Evolutionary conservation across 2,888 invertebrate species (phyloP).

Genomic region (Pomacea canaliculata): DNA sequence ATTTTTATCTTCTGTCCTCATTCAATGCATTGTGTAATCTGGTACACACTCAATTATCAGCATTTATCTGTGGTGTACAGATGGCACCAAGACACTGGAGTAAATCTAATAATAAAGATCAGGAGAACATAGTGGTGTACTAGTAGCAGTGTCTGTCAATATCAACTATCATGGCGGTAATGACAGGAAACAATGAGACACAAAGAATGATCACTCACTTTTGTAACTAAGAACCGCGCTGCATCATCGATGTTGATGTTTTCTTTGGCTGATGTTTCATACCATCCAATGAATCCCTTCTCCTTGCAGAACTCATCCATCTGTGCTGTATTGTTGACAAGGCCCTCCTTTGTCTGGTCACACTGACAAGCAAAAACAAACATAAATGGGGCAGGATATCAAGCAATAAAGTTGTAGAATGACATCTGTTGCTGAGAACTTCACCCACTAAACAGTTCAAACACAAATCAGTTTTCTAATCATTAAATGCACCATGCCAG

Average conservation of each 20-base stretch:
- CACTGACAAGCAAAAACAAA: conserved; percentile 67
- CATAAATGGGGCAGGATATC: conserved; percentile 21
- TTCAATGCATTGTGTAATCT: too few species aligned
- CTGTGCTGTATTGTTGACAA: conserved; percentile 72
- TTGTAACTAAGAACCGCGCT: conserved; percentile 88
- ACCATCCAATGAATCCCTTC: conserved; percentile 75
- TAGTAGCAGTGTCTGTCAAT: too few species aligned
- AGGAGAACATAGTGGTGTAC: too few species aligned
- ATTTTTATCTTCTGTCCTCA: too few species aligned
- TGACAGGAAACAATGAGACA: not conserved
- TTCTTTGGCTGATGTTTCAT: conserved; percentile 75
- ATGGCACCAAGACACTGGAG: too few species aligned
- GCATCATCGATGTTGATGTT: conserved; percentile 91
- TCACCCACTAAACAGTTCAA: too few species aligned
- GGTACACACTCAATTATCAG: too few species aligned
- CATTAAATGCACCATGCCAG: too few species aligned
- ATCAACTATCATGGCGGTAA: not conserved
- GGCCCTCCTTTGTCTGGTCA: conserved; percentile 72
- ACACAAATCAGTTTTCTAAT: too few species aligned
- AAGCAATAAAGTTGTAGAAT: not conserved
- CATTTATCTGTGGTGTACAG: too few species aligned
- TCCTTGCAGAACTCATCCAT: conserved; percentile 75
- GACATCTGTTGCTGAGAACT: too few species aligned
- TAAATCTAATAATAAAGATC: too few species aligned
- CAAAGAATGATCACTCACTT: conserved; percentile 74